These are phyloP conservation scores for Sebastes minor DNA, from an alignment of 2,797 vertebrate species.

Conservation along the genomic window DNA sequence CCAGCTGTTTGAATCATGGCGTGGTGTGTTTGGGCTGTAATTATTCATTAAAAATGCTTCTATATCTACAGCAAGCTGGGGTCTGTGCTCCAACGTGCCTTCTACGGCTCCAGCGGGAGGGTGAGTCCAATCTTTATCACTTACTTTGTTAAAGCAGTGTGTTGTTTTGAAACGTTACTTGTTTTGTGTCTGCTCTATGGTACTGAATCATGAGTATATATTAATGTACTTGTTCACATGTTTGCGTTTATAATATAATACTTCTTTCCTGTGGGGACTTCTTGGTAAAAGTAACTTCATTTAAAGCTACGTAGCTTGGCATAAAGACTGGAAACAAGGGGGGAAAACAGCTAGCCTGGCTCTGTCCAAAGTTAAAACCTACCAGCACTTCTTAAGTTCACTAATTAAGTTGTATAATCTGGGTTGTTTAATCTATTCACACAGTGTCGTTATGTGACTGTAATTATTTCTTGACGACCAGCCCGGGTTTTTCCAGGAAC, in stretches of 20 bases:
- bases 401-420: neutral
- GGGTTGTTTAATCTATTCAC: neutral
- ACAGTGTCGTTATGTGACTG: neutral
- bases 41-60: conserved; percentile 29
- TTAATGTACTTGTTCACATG: neutral
- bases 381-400: neutral
- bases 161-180: neutral
- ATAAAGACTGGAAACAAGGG: neutral
- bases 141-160: neutral
- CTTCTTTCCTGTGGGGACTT: neutral
- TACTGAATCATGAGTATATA: neutral
- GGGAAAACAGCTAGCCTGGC: neutral
- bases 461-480: neutral
- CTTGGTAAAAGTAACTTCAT: accelerated
- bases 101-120: conserved; percentile 86
- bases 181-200: neutral
- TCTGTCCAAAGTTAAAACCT: too few relatives aligned
- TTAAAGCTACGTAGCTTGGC: neutral
- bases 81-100: conserved; percentile 88
- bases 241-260: too few relatives aligned
- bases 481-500: neutral
- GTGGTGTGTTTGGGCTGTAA: neutral
- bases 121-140: conserved; percentile 65
- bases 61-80: conserved; percentile 84
- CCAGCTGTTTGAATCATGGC: neutral